A percentile compares a stretch with the other conserved stretches of the same genome.
phyloP scores from a whole-genome alignment of 1,140 invertebrate genomes.

The Sesamia nonagrioides region DNA sequence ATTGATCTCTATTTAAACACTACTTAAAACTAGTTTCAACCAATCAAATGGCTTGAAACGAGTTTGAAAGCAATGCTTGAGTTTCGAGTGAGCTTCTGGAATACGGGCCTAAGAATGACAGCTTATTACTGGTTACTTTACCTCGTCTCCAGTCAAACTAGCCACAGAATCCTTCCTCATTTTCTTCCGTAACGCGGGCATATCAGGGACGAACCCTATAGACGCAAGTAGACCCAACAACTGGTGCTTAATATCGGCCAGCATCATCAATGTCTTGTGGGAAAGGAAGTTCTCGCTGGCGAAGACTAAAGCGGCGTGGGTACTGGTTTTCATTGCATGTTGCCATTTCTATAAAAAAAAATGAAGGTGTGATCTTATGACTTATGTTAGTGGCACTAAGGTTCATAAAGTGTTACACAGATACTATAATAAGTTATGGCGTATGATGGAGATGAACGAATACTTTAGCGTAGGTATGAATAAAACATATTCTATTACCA shows the following conservation, averaged over 20 bases:
- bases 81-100: too few species aligned
- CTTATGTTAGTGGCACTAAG: too few species aligned
- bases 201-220: conserved; percentile 93
- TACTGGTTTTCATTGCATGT: conserved; percentile 88
- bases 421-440: too few species aligned
- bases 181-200: conserved; percentile 82
- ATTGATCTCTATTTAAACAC: too few species aligned
- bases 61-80: too few species aligned
- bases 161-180: conserved; percentile 91
- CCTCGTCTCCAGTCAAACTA: conserved; percentile 90
- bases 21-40: too few species aligned
- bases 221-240: conserved; percentile 93
- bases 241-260: conserved; percentile 94
- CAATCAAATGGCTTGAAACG: too few species aligned
- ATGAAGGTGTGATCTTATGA: background rate
- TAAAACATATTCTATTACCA: too few species aligned
- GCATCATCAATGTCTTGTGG: conserved; percentile 90
- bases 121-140: conserved; percentile 58
- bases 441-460: too few species aligned
- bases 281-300: conserved; percentile 93
- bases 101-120: background rate
- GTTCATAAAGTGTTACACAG: too few species aligned
- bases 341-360: conserved; percentile 91
- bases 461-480: too few species aligned
- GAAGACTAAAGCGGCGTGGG: conserved; percentile 90